A percentile compares a stretch with the other conserved stretches of the same genome.
Conservation (phyloP, 2,888 invertebrate genomes). For the Dynastes tityus region DNA sequence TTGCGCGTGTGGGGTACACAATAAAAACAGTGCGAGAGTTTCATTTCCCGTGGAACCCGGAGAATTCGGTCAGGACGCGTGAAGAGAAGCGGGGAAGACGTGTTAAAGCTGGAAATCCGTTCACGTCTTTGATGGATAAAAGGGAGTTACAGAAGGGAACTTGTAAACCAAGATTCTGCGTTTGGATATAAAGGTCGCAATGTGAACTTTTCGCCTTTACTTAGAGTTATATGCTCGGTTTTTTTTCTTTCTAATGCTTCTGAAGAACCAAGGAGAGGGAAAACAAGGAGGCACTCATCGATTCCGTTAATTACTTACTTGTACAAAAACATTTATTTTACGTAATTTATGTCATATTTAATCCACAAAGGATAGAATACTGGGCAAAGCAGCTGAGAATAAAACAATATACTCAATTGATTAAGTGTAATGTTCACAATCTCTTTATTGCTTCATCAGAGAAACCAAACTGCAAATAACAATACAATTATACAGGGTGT, state of each 20-base stretch:
- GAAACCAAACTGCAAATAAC: no score
- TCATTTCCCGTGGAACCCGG: slow-evolving; percentile 35
- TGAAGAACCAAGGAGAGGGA: no score
- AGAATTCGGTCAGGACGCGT: background rate
- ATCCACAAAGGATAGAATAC: no score
- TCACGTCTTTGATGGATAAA: slow-evolving; percentile 36
- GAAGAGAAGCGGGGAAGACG: background rate
- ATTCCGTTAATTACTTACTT: no score
- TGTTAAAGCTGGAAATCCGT: slow-evolving; percentile 35
- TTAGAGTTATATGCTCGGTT: background rate
- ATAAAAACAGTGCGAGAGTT: slow-evolving; percentile 37
- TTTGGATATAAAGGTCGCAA: background rate
- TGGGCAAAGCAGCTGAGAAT: no score
- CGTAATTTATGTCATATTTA: no score
- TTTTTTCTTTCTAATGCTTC: background rate
- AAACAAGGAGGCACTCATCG: no score
- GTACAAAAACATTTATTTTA: no score
- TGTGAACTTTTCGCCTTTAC: background rate
- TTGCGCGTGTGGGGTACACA: slow-evolving; percentile 21
- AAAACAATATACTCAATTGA: no score
- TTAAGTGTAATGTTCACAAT: no score
- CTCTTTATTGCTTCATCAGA: no score
- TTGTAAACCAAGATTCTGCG: slow-evolving; percentile 18
- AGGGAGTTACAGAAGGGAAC: slow-evolving; percentile 11
- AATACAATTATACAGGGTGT: no score